Base-by-base conservation (phyloP, 2,888 invertebrate genomes). In the Tridacna crocea region DNA sequence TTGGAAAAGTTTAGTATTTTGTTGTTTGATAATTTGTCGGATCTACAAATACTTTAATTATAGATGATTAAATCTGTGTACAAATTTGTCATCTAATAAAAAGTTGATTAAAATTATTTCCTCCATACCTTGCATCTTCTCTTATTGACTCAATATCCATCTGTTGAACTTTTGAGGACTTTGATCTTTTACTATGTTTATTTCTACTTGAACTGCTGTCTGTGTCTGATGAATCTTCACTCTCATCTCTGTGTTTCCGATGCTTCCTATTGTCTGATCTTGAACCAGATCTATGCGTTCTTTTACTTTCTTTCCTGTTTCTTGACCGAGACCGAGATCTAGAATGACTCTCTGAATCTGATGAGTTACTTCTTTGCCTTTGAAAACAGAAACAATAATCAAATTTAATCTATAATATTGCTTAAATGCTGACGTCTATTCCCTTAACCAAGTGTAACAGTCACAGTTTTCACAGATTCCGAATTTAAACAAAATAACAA, bases 251-350 rank as follows among this genome's bases (percentile, higher is more conserved):
- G 55, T 77, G 73, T 70, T 80, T 68, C 63, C 75, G 75, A 72
- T 19, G 75, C 63, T 47, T 79, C 72, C 60, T 77, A 66, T 60
- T 48, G 79, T 68, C 86, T 80, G 60, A 79, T 51, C 24, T 80
- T 70, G 88, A 81, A n/a, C 78, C 66, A 61, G 73, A 76, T 61
- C 65, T 77, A 12, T 73, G 60, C 17, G 75, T 82, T 72, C 77
- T 75, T 60, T 72, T 81, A 51, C 80, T 82, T 51, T 87, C 87
- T 72, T 76, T 81, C 70, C 85, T 83, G 13, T 82, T 84, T 36
- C 79, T 79, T 26, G 88, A 87, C 17, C 74, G 73, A 82, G 90
- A 91, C 66, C 89, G 82, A 76, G 88, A 87, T n/a, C 80, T 55
- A 8, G 66, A 66, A 0, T 36, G 22, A 19, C 66, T 48, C 8